phyloP scores from a whole-genome alignment of 2,888 invertebrate species.

The Orthosia cruda region DNA sequence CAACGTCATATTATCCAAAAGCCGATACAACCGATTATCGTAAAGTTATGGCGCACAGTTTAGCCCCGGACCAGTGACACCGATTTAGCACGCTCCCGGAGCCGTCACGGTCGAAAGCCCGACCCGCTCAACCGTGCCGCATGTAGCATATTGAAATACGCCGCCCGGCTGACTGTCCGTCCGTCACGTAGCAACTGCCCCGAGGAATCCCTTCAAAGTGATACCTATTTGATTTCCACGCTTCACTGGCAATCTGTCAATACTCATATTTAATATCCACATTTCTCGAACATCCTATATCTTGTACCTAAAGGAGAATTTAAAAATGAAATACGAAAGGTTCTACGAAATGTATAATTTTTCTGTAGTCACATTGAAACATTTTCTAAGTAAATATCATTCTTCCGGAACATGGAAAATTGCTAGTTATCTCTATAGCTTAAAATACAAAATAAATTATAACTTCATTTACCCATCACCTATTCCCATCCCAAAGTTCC shows the following conservation, averaged over 20 bases:
- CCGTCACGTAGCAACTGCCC: constrained; percentile 84
- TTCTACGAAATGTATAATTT: constrained; percentile 47
- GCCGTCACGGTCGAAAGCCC: constrained; percentile 81
- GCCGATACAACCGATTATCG: constrained; percentile 29
- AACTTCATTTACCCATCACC: constrained; percentile 72
- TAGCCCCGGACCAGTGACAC: constrained; percentile 75
- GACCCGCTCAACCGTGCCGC: constrained; percentile 78
- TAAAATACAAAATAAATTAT: constrained; percentile 42
- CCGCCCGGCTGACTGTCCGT: constrained; percentile 83
- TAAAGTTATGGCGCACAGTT: constrained; percentile 55
- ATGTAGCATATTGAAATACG: constrained; percentile 89
- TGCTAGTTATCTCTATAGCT: constrained; percentile 24
- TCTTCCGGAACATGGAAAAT: constrained; percentile 9
- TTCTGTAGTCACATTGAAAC: constrained; percentile 39
- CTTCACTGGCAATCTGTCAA: constrained; percentile 81
- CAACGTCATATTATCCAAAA: constrained; percentile 21
- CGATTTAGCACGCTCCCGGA: constrained; percentile 81
- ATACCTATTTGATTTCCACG: constrained; percentile 84
- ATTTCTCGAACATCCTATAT: constrained; percentile 67
- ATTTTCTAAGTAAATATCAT: constrained; percentile 21
- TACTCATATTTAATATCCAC: constrained; percentile 79
- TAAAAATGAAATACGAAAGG: constrained; percentile 58
- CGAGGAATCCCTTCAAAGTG: constrained; percentile 84
- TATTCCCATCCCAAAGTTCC: constrained; percentile 53
- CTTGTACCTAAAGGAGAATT: constrained; percentile 57